Conservation (phyloP, 2,113 vertebrate genomes). For the Alethe diademata region DNA sequence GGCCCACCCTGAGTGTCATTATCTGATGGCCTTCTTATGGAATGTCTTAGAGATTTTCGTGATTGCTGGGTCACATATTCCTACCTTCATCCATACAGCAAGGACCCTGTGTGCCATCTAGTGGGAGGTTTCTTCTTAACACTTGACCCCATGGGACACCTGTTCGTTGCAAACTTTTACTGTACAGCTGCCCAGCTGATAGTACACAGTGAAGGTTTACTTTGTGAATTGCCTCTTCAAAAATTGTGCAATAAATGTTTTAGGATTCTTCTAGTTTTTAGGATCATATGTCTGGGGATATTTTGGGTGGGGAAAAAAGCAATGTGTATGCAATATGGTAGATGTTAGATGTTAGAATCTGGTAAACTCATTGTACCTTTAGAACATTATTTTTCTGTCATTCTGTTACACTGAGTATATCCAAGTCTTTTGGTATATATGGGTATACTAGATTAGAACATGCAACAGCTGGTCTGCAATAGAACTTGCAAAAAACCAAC, state of each 20-base stretch:
- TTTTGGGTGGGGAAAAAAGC: neutral
- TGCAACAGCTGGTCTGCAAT: neutral
- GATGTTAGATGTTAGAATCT: neutral
- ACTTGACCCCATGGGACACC: neutral
- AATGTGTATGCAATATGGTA: neutral
- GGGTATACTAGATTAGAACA: neutral
- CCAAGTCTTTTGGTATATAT: neutral
- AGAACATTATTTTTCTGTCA: neutral
- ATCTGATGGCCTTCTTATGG: rapidly evolving
- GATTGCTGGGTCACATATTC: neutral
- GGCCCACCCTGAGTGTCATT: neutral
- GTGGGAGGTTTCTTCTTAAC: slow-evolving; percentile 25
- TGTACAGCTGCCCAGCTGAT: neutral
- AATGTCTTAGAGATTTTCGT: neutral
- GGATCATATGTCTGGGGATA: neutral
- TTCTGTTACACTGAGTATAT: neutral
- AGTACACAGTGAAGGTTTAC: neutral
- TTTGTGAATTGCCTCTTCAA: neutral
- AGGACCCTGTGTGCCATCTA: slow-evolving; percentile 50
- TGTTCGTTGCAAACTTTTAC: neutral
- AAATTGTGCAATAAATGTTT: neutral
- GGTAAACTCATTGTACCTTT: neutral
- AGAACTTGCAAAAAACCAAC: neutral
- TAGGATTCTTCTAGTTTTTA: neutral
- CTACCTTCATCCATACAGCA: neutral